These are phyloP conservation scores for Astyanax mexicanus DNA, from an alignment of 2,797 vertebrate genomes.

Conservation along the genomic window DNA sequence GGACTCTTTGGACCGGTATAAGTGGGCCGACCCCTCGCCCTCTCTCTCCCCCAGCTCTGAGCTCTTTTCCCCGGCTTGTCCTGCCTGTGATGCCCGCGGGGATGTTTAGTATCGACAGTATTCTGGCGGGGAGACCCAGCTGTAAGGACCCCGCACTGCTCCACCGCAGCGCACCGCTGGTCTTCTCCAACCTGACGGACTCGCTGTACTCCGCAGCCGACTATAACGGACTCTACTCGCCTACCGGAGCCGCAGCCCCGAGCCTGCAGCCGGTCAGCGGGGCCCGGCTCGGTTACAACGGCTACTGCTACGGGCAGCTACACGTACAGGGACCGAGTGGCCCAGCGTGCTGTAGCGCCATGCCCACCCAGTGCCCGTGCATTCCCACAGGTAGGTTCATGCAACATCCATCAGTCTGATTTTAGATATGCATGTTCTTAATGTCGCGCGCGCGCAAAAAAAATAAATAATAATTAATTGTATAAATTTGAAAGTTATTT, in stretches of 20 bases:
- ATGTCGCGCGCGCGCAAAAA: too few relatives aligned
- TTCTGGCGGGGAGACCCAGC: constrained; percentile 91
- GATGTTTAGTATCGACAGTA: constrained; percentile 99
- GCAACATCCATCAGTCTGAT: too few relatives aligned
- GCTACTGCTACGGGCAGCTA: constrained; percentile 96
- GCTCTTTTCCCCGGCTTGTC: not conserved
- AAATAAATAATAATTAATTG: too few relatives aligned
- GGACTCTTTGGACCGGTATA: constrained; percentile 35
- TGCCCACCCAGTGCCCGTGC: constrained; percentile 91
- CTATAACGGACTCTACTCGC: constrained; percentile 90
- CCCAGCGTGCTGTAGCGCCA: constrained; percentile 89
- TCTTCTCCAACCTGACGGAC: constrained; percentile 87
- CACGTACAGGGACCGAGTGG: constrained; percentile 89
- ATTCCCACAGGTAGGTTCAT: constrained; percentile 85
- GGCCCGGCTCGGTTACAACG: constrained; percentile 89
- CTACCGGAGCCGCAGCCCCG: constrained; percentile 82
- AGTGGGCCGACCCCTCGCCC: not conserved
- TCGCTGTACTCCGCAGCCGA: constrained; percentile 88
- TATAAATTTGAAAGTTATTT: too few relatives aligned
- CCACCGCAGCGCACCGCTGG: constrained; percentile 85
- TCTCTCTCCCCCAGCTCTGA: not conserved
- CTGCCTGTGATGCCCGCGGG: constrained; percentile 89
- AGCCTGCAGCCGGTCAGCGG: constrained; percentile 82
- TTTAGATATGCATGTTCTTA: not conserved
- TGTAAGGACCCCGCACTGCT: constrained; percentile 92